Percentiles rank a stretch among this genome's conserved stretches.
Evolutionary conservation across 2,888 invertebrate genomes (phyloP).

Genomic region (Eristalis arbustorum): DNA sequence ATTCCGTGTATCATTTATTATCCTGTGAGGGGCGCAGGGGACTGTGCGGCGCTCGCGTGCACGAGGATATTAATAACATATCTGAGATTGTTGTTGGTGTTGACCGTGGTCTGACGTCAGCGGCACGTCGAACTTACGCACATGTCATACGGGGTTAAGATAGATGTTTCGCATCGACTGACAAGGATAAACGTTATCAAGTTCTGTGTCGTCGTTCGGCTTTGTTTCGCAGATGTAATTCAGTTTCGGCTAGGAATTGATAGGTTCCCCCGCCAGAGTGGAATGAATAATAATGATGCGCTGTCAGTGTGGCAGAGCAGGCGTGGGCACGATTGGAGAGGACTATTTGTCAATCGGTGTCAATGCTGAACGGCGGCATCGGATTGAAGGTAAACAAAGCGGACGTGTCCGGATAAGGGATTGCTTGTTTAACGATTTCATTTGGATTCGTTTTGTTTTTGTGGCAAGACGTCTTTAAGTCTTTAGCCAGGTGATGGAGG

Average conservation of each 20-base stretch:
- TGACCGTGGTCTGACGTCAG: conserved; percentile 4
- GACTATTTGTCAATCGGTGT: neutral
- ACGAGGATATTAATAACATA: conserved; percentile 22
- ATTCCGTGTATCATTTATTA: conserved; percentile 25
- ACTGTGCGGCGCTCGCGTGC: neutral
- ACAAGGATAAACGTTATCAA: conserved; percentile 6
- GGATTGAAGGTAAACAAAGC: neutral
- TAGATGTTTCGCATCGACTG: conserved; percentile 16
- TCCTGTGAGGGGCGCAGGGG: conserved; percentile 9
- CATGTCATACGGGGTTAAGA: neutral
- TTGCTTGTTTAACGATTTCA: neutral
- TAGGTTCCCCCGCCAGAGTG: neutral
- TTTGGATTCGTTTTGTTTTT: neutral
- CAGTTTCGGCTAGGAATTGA: neutral
- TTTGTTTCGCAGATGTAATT: neutral
- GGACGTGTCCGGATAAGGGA: neutral
- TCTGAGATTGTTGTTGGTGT: neutral
- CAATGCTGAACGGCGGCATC: neutral
- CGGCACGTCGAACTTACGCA: neutral
- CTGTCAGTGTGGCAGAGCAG: neutral
- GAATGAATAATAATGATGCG: conserved; percentile 14
- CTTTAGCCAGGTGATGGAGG: neutral
- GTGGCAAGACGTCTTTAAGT: neutral
- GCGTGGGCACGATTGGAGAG: neutral
- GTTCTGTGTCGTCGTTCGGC: neutral